These are phyloP conservation scores for Danio aesculapii DNA, from an alignment of 2,797 vertebrate species.

Conservation along the genomic window DNA sequence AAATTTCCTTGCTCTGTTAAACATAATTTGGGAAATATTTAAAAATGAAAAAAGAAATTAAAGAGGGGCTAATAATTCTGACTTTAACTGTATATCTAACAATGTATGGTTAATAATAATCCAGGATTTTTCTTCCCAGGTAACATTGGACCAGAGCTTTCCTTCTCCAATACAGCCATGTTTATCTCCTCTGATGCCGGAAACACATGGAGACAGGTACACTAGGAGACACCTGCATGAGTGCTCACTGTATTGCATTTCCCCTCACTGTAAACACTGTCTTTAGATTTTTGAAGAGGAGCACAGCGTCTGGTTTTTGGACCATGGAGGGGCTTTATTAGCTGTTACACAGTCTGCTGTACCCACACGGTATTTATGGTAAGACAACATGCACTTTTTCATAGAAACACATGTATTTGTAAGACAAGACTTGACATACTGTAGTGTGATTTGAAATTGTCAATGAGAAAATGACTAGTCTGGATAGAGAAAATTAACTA, in stretches of 20 bases:
- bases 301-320: conserved; percentile 95
- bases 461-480: too few species aligned
- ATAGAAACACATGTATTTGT: background rate
- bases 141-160: conserved; percentile 90
- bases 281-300: conserved; percentile 94
- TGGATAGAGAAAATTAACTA: too few species aligned
- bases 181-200: conserved; percentile 95
- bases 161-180: conserved; percentile 87
- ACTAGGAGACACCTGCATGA: too few species aligned
- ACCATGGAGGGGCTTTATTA: conserved; percentile 93
- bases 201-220: conserved; percentile 97
- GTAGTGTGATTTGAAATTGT: too few species aligned
- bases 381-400: background rate
- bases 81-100: background rate
- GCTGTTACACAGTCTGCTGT: conserved; percentile 89
- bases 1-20: too few species aligned
- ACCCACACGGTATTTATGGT: conserved; percentile 92
- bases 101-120: conserved; percentile 14
- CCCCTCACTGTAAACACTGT: conserved; percentile 46
- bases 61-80: too few species aligned
- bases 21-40: too few species aligned
- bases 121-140: conserved; percentile 74
- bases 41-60: too few species aligned
- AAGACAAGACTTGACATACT: background rate
- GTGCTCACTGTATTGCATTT: background rate